phyloP scores from a whole-genome alignment of 2,888 invertebrate genomes.

The Acholoe squamosa region DNA sequence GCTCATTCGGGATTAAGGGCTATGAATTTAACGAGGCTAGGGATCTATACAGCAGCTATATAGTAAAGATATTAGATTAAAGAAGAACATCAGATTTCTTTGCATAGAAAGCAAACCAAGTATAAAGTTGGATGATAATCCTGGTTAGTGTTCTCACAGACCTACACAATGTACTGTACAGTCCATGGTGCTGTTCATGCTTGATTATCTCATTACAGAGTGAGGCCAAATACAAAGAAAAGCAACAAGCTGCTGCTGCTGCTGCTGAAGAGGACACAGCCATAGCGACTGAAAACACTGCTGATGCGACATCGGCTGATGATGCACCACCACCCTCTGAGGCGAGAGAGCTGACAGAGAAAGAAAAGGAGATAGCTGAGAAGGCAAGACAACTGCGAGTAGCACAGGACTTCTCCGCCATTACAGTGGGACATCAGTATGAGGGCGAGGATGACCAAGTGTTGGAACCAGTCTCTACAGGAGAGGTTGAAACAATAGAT shows the following conservation, averaged over 20 bases:
- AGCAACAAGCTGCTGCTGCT: neutral
- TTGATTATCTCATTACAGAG: too few species aligned
- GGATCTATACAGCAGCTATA: too few species aligned
- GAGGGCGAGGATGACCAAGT: slow-evolving; percentile 80
- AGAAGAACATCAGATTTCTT: too few species aligned
- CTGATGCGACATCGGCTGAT: neutral
- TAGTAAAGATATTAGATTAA: too few species aligned
- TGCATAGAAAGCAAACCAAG: too few species aligned
- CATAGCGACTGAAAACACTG: neutral
- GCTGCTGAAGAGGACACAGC: neutral
- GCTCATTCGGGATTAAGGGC: too few species aligned
- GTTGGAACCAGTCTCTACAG: slow-evolving; percentile 2
- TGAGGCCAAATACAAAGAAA: neutral
- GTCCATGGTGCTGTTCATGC: too few species aligned
- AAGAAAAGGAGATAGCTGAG: slow-evolving; percentile 9
- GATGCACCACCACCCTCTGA: neutral
- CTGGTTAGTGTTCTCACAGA: too few species aligned
- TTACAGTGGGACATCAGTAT: slow-evolving; percentile 82
- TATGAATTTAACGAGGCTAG: too few species aligned
- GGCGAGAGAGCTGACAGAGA: neutral
- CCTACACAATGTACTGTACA: too few species aligned
- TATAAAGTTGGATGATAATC: too few species aligned
- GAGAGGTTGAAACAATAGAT: neutral
- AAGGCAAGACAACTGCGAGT: slow-evolving; percentile 69
- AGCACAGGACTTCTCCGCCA: slow-evolving; percentile 82